Evolutionary conservation across 2,888 invertebrate genomes (phyloP), one percentile per base, ranked within the genome.

Genomic region (Seira ritae): DNA sequence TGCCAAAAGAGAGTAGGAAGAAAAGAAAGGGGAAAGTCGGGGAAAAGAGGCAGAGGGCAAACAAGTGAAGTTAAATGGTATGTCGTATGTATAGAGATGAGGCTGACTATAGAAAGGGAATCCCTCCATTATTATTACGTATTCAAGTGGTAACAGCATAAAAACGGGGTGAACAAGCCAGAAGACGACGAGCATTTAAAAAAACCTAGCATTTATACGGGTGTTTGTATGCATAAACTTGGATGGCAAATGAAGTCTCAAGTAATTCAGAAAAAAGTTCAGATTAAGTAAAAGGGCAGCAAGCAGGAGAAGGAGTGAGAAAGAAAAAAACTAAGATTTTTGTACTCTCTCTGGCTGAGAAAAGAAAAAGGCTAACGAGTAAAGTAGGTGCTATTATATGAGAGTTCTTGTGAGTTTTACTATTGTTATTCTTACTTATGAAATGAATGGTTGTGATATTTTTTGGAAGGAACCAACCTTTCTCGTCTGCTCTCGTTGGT

Each of bases 241-340:
- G 86, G 86, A 85, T 84, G 84, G 88, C 81, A 88, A 88, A 88
- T 88, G 88, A 88, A 88, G 88, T 88, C 86, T 87, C 84, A 84
- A 87, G 87, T 88, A 88, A 88, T 88, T 87, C 88, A 80, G 85
- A 50, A n/a, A 50, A 88, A 88, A 88, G 88, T 88, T 88, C 85
- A 86, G 86, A 80, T 85, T 85, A 85, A 86, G 87, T 77, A 73
- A 86, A 88, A 84, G 87, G 84, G 84, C 84, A 74, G 66, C 65
- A 67, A 42, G 15, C 24, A 20, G 24, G 62, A 70, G 19, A n/a
- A n/a, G n/a, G n/a, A n/a, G n/a, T n/a, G n/a, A n/a, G n/a, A n/a
- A n/a, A n/a, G 20, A 68, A 71, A 66, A 70, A 20, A 46, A 68
- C 42, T 23, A 67, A 67, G 68, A 72, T 50, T 50, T 50, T 50